Percentiles rank a stretch among this genome's conserved stretches.
Conservation (phyloP, 2,797 vertebrate species). For the Helarctos malayanus region DNA sequence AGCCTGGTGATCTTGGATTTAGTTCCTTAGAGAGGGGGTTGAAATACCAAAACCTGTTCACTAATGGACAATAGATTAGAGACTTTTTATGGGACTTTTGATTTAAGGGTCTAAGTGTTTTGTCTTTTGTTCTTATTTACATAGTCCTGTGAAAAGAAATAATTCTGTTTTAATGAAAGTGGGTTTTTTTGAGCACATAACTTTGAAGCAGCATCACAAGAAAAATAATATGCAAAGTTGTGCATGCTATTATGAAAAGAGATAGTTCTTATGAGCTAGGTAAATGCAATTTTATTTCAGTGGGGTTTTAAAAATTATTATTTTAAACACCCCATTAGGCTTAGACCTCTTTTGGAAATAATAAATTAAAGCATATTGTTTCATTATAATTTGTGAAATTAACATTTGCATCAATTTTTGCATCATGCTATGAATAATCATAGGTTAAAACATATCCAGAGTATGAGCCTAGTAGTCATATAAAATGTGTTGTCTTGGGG, state of each 20-base stretch:
- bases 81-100: background rate
- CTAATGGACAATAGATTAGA: background rate
- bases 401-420: background rate
- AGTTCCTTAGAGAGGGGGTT: background rate
- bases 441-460: background rate
- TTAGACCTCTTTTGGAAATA: constrained; percentile 37
- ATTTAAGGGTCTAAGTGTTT: background rate
- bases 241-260: constrained; percentile 47
- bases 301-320: background rate
- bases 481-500: constrained; percentile 21
- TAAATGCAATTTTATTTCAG: constrained; percentile 43
- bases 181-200: background rate
- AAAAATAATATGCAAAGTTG: background rate
- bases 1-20: background rate
- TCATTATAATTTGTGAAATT: constrained; percentile 52
- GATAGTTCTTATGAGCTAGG: constrained; percentile 2
- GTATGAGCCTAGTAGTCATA: background rate
- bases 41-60: background rate
- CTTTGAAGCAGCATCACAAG: background rate
- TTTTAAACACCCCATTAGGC: constrained; percentile 42
- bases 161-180: background rate
- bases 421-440: background rate
- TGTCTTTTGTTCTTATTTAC: constrained; percentile 45
- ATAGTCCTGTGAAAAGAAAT: constrained; percentile 21
- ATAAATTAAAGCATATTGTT: constrained; percentile 32